A percentile compares a stretch with the other conserved stretches of the same genome.
Evolutionary conservation across 2,888 invertebrate genomes (phyloP).

Genomic region (Pyrochroa serraticornis): DNA sequence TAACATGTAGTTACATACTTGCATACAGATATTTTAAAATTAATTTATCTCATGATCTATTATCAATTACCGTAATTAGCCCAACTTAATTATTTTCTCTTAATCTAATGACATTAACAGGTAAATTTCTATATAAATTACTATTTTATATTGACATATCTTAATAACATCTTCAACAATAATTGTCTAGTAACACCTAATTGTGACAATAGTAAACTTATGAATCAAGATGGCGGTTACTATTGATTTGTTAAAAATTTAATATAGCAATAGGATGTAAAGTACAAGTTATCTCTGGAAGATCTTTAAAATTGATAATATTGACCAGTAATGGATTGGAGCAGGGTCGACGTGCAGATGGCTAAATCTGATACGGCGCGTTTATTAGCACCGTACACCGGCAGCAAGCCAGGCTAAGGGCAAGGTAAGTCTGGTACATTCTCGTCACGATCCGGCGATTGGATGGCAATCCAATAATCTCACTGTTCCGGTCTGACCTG

Average conservation of each 20-base stretch:
- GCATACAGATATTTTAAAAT: too few species aligned
- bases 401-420: slow-evolving; percentile 45
- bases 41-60: too few species aligned
- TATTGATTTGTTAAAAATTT: not conserved
- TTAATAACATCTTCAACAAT: too few species aligned
- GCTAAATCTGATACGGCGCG: slow-evolving; percentile 30
- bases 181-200: too few species aligned
- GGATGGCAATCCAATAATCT: slow-evolving; percentile 60
- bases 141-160: too few species aligned
- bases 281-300: slow-evolving; percentile 22
- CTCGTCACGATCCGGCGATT: slow-evolving; percentile 46
- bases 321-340: slow-evolving; percentile 32
- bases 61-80: too few species aligned
- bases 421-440: slow-evolving; percentile 48
- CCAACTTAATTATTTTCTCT: too few species aligned
- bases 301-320: slow-evolving; percentile 30
- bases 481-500: slow-evolving; percentile 57
- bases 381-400: slow-evolving; percentile 25
- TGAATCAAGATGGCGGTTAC: too few species aligned
- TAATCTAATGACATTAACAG: too few species aligned
- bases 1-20: too few species aligned
- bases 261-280: slow-evolving; percentile 1
- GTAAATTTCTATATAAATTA: too few species aligned
- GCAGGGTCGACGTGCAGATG: slow-evolving; percentile 28
- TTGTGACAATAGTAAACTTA: too few species aligned